These are phyloP conservation scores for Plebejus anna DNA, from an alignment of 2,888 invertebrate genomes.

Conservation along the genomic window DNA sequence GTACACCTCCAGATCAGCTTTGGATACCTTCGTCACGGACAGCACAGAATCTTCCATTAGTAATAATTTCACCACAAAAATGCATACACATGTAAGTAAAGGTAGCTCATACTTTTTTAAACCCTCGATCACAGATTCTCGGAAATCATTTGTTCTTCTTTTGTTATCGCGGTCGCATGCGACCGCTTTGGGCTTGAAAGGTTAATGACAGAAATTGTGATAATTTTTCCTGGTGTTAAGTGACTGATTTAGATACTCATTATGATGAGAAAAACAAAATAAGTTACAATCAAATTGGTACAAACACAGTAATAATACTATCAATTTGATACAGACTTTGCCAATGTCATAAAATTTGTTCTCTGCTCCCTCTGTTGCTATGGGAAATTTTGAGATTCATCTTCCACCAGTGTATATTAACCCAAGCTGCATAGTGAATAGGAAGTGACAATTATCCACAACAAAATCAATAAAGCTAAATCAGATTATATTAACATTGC, in stretches of 20 bases:
- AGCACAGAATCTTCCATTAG: slow-evolving; percentile 60
- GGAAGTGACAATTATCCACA: neutral
- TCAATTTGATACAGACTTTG: no score
- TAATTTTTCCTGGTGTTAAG: no score
- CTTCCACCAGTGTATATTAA: neutral
- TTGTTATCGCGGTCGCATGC: no score
- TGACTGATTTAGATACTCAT: no score
- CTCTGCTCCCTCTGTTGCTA: neutral
- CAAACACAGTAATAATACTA: no score
- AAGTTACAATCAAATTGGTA: no score
- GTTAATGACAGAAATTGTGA: no score
- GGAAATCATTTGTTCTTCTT: no score
- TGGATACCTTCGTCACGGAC: slow-evolving; percentile 36
- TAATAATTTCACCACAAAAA: slow-evolving; percentile 58
- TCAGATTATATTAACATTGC: slow-evolving; percentile 9
- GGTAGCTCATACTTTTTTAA: no score
- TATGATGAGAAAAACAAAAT: no score
- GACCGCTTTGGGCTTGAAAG: no score
- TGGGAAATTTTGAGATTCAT: neutral
- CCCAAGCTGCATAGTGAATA: neutral
- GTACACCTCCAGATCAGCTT: slow-evolving; percentile 45
- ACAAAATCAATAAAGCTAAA: slow-evolving; percentile 6
- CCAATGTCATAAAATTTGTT: neutral
- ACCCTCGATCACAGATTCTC: no score
- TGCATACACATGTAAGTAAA: slow-evolving; percentile 57